These are phyloP conservation scores for Adelognathus sp. DNA, from an alignment of 2,888 invertebrate species.

Conservation along the genomic window DNA sequence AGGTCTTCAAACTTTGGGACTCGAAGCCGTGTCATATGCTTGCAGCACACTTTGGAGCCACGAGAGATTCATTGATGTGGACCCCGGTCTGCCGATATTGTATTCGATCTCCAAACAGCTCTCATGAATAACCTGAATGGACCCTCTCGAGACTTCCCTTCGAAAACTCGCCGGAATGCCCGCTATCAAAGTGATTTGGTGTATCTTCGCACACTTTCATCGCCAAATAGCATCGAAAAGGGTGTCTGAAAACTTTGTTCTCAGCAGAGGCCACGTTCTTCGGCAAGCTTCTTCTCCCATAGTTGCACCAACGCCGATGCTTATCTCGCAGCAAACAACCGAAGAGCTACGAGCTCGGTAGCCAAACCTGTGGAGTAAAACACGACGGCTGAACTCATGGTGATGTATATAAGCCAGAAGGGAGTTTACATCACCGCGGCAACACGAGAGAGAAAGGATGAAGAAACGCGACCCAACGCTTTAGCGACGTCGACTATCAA, in stretches of 20 bases:
- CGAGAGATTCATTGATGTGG: too few species aligned
- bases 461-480: conserved; percentile 20
- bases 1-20: not conserved
- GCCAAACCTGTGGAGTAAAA: not conserved
- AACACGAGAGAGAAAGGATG: conserved; percentile 21
- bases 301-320: not conserved
- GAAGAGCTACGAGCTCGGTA: conserved; percentile 1
- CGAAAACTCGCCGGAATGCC: too few species aligned
- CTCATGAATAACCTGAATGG: too few species aligned
- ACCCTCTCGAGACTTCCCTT: too few species aligned
- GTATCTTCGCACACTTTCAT: not conserved
- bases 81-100: not conserved
- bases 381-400: not conserved
- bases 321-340: not conserved
- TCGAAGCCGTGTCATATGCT: not conserved
- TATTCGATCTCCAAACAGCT: not conserved
- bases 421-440: conserved; percentile 13
- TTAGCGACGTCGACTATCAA: conserved; percentile 29
- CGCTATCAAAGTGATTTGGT: not conserved
- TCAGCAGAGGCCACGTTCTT: not conserved
- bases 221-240: not conserved
- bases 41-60: not conserved
- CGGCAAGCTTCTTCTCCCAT: not conserved
- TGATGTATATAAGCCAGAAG: not conserved
- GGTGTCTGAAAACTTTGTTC: not conserved